Percentiles rank a stretch among this genome's conserved stretches.
Conservation (phyloP, 2,888 invertebrate species). For the Drosophila paranaensis region DNA sequence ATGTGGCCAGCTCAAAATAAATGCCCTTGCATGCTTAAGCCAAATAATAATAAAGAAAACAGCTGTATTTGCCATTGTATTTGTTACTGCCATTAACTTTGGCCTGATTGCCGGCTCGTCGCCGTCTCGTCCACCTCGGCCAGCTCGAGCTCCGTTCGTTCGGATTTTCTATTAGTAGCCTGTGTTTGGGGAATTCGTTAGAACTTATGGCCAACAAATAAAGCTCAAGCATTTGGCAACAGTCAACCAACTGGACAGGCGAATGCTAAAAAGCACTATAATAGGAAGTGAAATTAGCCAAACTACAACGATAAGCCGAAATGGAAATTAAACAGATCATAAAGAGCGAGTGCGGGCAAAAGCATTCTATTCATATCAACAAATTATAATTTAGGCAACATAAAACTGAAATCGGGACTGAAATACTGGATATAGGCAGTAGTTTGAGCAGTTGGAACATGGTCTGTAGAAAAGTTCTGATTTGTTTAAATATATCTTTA, state of each 20-base stretch:
- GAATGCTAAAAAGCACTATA: constrained; percentile 8
- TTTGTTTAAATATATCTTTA: too few relatives aligned
- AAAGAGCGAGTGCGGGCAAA: not conserved
- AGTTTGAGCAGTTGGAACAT: too few relatives aligned
- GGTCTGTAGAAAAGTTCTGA: not conserved
- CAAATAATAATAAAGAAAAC: constrained; percentile 69
- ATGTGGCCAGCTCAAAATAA: constrained; percentile 57
- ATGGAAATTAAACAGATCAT: constrained; percentile 5
- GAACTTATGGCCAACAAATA: constrained; percentile 38
- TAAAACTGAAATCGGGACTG: too few relatives aligned
- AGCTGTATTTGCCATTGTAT: constrained; percentile 36
- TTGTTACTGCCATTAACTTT: constrained; percentile 37
- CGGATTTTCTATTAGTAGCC: constrained; percentile 21
- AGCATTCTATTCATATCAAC: not conserved
- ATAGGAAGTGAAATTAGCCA: constrained; percentile 27
- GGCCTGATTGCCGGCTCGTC: constrained; percentile 10
- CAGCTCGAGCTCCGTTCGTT: constrained; percentile 1
- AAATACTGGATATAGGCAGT: too few relatives aligned
- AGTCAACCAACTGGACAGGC: constrained; percentile 12
- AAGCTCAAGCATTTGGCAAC: constrained; percentile 10
- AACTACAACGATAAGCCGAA: constrained; percentile 18
- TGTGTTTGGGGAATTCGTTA: constrained; percentile 28
- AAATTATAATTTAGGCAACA: not conserved
- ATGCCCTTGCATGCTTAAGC: constrained; percentile 70
- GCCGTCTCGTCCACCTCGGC: not conserved